Evolutionary conservation across 2,888 invertebrate species (phyloP).

Genomic region (Axea sp.): DNA sequence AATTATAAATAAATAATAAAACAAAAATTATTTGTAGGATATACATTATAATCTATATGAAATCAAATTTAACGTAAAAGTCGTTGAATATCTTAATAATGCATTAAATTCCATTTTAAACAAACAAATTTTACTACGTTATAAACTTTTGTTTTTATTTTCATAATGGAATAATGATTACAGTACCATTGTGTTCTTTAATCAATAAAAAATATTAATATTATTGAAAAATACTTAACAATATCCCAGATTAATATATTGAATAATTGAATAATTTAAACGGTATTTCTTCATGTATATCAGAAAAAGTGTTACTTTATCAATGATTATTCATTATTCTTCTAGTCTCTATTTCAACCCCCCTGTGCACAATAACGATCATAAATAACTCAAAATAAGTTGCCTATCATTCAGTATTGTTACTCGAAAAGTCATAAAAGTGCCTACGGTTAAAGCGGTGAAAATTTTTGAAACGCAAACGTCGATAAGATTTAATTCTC

Average conservation of each 20-base stretch:
- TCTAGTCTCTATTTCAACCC: constrained; percentile 10
- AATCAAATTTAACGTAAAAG: too few species aligned
- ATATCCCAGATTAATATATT: not conserved
- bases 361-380: not conserved
- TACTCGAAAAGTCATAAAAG: constrained; percentile 24
- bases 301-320: not conserved
- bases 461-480: constrained; percentile 22
- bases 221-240: too few species aligned
- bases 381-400: constrained; percentile 12
- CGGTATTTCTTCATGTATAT: not conserved
- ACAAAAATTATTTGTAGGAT: too few species aligned
- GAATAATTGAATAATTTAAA: constrained; percentile 9
- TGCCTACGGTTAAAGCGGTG: not conserved
- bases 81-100: too few species aligned
- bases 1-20: too few species aligned
- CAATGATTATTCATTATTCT: constrained; percentile 1
- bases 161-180: too few species aligned
- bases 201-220: too few species aligned
- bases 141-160: too few species aligned
- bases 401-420: constrained; percentile 10
- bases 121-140: too few species aligned
- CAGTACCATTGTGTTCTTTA: too few species aligned
- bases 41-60: too few species aligned
- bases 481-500: constrained; percentile 34
- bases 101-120: too few species aligned